These are phyloP conservation scores for Struthidea cinerea DNA, from an alignment of 2,113 vertebrate genomes.

Conservation along the genomic window DNA sequence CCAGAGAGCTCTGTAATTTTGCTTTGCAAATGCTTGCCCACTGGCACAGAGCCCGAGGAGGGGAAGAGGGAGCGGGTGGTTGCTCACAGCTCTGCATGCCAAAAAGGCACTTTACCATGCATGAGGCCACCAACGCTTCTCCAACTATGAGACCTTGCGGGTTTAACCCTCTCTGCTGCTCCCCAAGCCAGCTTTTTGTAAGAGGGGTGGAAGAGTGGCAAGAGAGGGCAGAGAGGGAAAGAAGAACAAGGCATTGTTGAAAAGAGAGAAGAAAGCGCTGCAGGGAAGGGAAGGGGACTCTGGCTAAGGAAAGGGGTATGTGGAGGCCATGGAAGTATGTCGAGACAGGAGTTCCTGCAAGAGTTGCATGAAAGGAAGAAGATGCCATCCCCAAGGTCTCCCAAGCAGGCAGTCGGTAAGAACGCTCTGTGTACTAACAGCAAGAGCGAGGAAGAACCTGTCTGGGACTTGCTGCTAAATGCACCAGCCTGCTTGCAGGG, in stretches of 20 bases:
- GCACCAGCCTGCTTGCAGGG: not conserved
- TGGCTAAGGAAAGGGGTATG: not conserved
- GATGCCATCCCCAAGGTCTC: not conserved
- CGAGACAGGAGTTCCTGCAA: not conserved
- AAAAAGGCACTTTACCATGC: constrained; percentile 33
- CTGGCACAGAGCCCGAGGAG: constrained; percentile 31
- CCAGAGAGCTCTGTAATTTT: constrained; percentile 57
- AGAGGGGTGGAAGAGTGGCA: not conserved
- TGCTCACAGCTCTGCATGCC: constrained; percentile 29
- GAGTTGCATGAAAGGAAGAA: not conserved
- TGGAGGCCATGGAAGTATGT: not conserved
- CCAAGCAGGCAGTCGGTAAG: not conserved
- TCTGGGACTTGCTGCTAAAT: not conserved
- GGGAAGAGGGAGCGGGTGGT: not conserved
- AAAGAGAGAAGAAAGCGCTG: not conserved
- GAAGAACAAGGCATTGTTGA: not conserved
- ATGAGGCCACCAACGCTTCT: not conserved
- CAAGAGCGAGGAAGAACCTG: not conserved
- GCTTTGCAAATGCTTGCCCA: constrained; percentile 32
- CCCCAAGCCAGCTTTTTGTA: not conserved
- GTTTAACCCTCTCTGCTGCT: not conserved
- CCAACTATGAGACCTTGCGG: not conserved
- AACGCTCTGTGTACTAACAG: not conserved
- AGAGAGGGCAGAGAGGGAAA: not conserved
- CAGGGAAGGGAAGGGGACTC: not conserved